A percentile compares a stretch with the other conserved stretches of the same genome.
Conservation (phyloP, 2,113 vertebrate genomes). For the Mesoclemmys tuberculata region DNA sequence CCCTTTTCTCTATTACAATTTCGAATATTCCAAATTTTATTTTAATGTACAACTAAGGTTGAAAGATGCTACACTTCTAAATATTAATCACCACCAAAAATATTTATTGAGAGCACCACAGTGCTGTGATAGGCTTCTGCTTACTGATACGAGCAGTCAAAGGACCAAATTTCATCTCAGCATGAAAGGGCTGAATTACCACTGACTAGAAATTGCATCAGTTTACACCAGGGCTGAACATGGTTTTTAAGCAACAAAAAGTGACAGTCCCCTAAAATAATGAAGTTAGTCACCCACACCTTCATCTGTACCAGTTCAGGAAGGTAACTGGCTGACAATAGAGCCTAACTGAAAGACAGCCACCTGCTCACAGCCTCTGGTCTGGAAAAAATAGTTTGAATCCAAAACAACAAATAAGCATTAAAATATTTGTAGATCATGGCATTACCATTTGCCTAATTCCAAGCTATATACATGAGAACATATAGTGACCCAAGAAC, state of each 20-base stretch:
- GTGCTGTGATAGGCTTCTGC: background rate
- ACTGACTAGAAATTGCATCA: background rate
- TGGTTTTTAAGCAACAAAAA: slow-evolving; percentile 11
- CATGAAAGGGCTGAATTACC: background rate
- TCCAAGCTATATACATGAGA: background rate
- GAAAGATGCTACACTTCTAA: background rate
- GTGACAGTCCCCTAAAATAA: background rate
- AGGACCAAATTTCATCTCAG: background rate
- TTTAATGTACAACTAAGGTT: background rate
- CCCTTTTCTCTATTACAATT: background rate
- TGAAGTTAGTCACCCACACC: background rate
- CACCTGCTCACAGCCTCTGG: background rate
- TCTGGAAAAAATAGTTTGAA: background rate
- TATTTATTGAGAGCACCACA: background rate
- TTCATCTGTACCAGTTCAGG: background rate
- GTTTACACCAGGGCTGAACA: background rate
- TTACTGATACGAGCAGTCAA: no score
- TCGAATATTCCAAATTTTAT: background rate
- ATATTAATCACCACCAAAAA: background rate
- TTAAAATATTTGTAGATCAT: background rate
- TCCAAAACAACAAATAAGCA: background rate
- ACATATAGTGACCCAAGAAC: no score
- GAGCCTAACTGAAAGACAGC: background rate
- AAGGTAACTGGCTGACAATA: background rate
- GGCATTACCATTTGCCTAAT: background rate